Evolutionary conservation across 2,113 vertebrate species (phyloP).

Genomic region (Lepus timidus): DNA sequence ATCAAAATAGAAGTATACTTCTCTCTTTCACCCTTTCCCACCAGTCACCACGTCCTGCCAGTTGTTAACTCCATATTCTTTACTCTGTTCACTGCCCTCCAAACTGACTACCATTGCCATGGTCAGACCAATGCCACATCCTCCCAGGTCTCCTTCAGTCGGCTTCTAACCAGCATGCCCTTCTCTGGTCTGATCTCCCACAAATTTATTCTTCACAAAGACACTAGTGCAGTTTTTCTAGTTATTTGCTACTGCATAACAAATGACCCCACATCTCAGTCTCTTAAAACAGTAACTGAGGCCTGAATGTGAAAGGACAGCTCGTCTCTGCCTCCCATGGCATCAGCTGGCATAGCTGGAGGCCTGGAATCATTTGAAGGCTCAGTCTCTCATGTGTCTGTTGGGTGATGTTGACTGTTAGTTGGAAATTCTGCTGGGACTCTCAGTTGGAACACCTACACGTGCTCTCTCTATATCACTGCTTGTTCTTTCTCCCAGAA

Average conservation of each 20-base stretch:
- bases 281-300: neutral
- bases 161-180: neutral
- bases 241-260: neutral
- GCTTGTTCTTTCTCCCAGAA: neutral
- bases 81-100: neutral
- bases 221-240: neutral
- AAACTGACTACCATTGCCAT: neutral
- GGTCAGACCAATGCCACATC: neutral
- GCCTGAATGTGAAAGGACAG: neutral
- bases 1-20: constrained; percentile 1
- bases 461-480: neutral
- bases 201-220: neutral
- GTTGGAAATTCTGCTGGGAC: neutral
- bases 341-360: neutral
- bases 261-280: neutral
- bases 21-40: neutral
- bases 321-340: neutral
- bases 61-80: neutral
- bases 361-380: neutral
- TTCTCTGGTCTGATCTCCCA: neutral
- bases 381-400: neutral
- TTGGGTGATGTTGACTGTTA: neutral
- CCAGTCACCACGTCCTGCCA: neutral
- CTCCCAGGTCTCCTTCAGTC: neutral
- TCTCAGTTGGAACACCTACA: neutral